Conservation (phyloP, 2,113 vertebrate genomes). For the Pituophis catenifer region DNA sequence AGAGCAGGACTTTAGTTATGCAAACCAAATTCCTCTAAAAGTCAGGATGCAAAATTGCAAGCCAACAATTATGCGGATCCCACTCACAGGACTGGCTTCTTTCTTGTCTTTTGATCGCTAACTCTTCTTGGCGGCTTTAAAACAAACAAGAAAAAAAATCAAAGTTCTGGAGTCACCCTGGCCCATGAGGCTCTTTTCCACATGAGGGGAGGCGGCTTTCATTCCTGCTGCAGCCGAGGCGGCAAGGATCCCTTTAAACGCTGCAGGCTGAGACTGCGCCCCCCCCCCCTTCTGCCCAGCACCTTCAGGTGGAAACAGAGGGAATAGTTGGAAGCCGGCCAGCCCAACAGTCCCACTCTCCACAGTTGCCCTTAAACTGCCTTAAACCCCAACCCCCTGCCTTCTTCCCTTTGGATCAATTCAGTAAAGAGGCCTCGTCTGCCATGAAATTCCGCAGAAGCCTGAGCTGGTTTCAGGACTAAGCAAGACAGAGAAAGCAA, state of each 20-base stretch:
- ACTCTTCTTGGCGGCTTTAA: neutral
- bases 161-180: accelerated
- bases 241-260: neutral
- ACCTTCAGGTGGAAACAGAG: accelerated
- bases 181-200: accelerated
- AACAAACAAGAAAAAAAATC: neutral
- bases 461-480: neutral
- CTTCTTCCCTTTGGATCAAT: neutral
- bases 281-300: neutral
- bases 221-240: neutral
- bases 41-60: accelerated
- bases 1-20: neutral
- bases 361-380: too few relatives aligned
- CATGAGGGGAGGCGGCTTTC: too few relatives aligned
- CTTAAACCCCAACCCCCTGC: neutral
- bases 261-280: neutral
- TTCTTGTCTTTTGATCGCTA: neutral
- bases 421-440: neutral
- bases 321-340: neutral
- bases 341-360: neutral
- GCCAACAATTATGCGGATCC: accelerated
- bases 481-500: accelerated
- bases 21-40: neutral
- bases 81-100: neutral
- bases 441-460: neutral